Evolutionary conservation across 2,113 vertebrate species (phyloP).

Genomic region (Coracopsis vasa): DNA sequence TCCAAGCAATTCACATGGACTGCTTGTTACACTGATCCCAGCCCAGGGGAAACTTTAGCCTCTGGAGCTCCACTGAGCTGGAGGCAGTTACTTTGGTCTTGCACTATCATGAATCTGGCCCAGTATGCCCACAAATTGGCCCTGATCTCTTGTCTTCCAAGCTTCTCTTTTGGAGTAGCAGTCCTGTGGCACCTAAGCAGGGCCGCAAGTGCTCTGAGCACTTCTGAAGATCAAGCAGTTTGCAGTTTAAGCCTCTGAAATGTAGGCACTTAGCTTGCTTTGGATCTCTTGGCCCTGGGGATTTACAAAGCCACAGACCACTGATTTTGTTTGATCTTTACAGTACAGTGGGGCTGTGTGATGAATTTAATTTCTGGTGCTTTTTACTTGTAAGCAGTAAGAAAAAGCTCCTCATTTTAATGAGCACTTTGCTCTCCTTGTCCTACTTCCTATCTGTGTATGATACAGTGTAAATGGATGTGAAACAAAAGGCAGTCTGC

Average conservation of each 20-base stretch:
- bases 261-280: not conserved
- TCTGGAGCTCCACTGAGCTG: not conserved
- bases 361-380: not conserved
- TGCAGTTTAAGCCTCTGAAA: not conserved
- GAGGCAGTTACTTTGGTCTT: not conserved
- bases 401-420: not conserved
- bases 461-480: rapidly evolving
- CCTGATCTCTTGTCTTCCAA: not conserved
- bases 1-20: not conserved
- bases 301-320: not conserved
- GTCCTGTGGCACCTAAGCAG: not conserved
- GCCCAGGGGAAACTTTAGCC: not conserved
- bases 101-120: not conserved
- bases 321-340: not conserved
- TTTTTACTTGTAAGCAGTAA: not conserved
- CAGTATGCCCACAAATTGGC: not conserved
- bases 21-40: not conserved
- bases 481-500: not conserved
- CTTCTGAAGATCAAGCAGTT: not conserved
- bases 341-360: not conserved
- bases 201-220: not conserved
- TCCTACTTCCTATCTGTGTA: not conserved
- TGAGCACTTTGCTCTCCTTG: not conserved
- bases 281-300: not conserved
- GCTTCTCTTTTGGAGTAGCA: not conserved